Base-by-base conservation (phyloP, 1,140 invertebrate species). In the Achatina immaculata region DNA sequence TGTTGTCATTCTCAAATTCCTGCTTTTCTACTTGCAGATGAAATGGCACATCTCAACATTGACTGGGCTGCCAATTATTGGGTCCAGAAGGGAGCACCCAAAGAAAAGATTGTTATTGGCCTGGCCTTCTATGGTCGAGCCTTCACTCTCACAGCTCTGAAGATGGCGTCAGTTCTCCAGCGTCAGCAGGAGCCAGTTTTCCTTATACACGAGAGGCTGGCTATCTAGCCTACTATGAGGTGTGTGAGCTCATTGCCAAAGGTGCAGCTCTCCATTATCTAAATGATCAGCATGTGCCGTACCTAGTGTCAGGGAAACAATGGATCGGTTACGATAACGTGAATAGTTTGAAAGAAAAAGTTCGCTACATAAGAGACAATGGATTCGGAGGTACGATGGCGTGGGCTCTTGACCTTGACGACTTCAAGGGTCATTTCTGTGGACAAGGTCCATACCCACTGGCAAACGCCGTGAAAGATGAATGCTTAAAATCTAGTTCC, bases 331-430 rank as follows among this genome's bases (percentile, higher is more conserved):
- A 94, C 88, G 97, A 99, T 84, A 95, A 97, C 91, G 87, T 93
- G 1, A 93, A 94, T 71, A 97, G 95, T 40, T 92, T 97, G 2
- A 92, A 89, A 55, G 92, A 94, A 78, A 97, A 97, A 74, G 74
- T 72, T 77, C 66, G 65, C 40, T 83, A 80, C 73, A 34, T 66
- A 42, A 77, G 73, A 66, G 51, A 72, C 58, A 62, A 75, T 19
- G 80, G 80, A 0, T 83, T 80, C 80, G 88, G 91, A 48, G 98
- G 98, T 16, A 97, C 96, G 40, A 98, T 98, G 96, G 95, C 97
- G 0, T 99, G 97, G 97, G 97, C 96, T 0, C 93, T 98, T 0
- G 97, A 98, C 87, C 97, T 98, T 96, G 97, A 99, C 86, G 97
- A 99, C 90, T 98, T 98, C 92, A 92, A 93, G 81, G 96, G 96